phyloP scores from a whole-genome alignment of 2,113 vertebrate genomes.

The Elephas maximus region DNA sequence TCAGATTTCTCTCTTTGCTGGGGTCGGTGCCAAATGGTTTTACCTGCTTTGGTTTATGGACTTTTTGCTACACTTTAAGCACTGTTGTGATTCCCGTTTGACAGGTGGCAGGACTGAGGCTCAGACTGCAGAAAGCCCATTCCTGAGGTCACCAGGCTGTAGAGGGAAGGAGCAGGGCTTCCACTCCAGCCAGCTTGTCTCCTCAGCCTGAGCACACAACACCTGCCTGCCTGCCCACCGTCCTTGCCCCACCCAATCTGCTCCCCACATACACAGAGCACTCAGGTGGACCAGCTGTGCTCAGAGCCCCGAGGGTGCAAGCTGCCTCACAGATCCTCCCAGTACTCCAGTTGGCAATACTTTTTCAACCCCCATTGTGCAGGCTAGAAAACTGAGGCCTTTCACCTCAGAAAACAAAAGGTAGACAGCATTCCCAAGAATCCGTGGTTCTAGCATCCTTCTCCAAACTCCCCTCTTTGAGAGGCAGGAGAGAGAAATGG shows the following conservation, averaged over 20 bases:
- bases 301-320: background rate
- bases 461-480: background rate
- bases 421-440: background rate
- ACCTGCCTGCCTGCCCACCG: background rate
- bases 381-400: constrained; percentile 26
- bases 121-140: background rate
- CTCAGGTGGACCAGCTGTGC: background rate
- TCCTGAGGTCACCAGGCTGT: background rate
- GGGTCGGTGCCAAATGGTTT: background rate
- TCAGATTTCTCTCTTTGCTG: background rate
- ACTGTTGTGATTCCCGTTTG: background rate
- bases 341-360: background rate
- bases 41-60: background rate
- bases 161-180: background rate
- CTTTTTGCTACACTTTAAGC: background rate
- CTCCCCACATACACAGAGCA: background rate
- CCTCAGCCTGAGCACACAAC: background rate
- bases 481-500: background rate
- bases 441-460: background rate
- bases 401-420: background rate
- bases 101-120: constrained; percentile 39
- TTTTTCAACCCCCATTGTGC: background rate
- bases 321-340: background rate
- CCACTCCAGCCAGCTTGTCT: background rate
- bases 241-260: background rate